These are phyloP conservation scores for Conomelus anceps DNA, from an alignment of 2,888 invertebrate species.

Conservation along the genomic window DNA sequence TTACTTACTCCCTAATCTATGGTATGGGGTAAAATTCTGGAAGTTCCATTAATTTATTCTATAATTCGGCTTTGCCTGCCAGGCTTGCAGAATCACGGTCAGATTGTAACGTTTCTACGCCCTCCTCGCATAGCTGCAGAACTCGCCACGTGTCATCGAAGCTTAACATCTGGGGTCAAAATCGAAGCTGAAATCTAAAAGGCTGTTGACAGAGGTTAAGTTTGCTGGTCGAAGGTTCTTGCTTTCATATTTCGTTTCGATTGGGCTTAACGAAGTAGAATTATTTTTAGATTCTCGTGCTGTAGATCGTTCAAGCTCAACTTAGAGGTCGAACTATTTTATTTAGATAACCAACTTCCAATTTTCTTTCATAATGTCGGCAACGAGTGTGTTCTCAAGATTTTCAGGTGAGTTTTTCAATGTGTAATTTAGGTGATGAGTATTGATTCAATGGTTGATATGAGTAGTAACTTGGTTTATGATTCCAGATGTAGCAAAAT, in stretches of 20 bases:
- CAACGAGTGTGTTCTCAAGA: neutral
- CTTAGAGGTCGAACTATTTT: neutral
- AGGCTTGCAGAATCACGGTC: no score
- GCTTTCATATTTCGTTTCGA: neutral
- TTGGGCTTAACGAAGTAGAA: neutral
- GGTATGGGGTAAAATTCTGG: no score
- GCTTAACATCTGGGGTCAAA: neutral
- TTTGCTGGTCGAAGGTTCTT: neutral
- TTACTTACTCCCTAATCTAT: no score
- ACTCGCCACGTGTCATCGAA: neutral
- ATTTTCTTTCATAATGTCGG: neutral
- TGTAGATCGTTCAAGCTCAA: neutral
- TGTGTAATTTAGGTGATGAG: neutral
- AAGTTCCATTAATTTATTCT: no score
- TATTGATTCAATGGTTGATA: neutral
- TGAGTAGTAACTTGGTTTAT: neutral
- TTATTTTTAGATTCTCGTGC: neutral
- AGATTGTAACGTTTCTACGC: no score
- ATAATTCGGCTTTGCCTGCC: no score
- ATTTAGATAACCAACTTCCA: neutral
- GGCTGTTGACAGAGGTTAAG: neutral
- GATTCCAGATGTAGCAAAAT: neutral
- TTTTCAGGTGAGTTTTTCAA: conserved; percentile 1
- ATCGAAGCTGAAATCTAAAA: neutral
- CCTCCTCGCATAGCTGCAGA: no score